Percentiles rank a stretch among this genome's conserved stretches.
Evolutionary conservation across 2,113 vertebrate genomes (phyloP).

Genomic region (Plectropomus leopardus): DNA sequence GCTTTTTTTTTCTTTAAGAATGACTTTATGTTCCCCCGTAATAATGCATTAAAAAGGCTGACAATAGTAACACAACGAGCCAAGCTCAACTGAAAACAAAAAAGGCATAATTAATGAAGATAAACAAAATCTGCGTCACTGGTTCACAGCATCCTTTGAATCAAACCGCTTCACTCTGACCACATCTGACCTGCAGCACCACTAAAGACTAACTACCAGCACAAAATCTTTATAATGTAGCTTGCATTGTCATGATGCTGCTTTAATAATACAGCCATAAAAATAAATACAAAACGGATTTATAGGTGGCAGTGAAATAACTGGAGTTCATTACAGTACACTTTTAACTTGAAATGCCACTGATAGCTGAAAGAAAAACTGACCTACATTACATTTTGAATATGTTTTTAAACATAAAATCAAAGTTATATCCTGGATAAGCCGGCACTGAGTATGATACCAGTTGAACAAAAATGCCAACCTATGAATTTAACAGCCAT

Average conservation of each 20-base stretch:
- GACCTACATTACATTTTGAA: constrained; percentile 15
- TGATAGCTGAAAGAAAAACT: constrained; percentile 14
- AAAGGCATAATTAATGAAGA: constrained; percentile 26
- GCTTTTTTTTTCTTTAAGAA: constrained; percentile 56
- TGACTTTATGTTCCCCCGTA: constrained; percentile 64
- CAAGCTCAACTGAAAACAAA: constrained; percentile 49
- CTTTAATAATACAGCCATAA: constrained; percentile 19
- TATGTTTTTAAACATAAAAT: background rate
- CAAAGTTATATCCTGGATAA: constrained; percentile 8
- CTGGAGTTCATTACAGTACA: constrained; percentile 14
- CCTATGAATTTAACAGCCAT: background rate
- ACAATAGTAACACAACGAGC: constrained; percentile 63
- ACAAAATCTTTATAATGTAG: constrained; percentile 41
- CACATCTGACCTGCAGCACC: constrained; percentile 48
- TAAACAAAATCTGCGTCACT: constrained; percentile 42
- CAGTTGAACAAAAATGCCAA: background rate
- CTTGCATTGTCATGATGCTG: constrained; percentile 60
- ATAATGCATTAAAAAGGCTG: constrained; percentile 66
- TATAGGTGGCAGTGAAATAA: constrained; percentile 51
- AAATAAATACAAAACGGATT: constrained; percentile 23
- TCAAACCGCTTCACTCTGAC: background rate
- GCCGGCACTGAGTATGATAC: constrained; percentile 35
- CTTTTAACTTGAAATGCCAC: constrained; percentile 32
- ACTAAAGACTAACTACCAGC: constrained; percentile 18
- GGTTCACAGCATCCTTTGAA: constrained; percentile 7